Percentiles rank a stretch among this genome's conserved stretches.
phyloP scores from a whole-genome alignment of 2,888 invertebrate genomes.

The Diachrysia chrysitis region DNA sequence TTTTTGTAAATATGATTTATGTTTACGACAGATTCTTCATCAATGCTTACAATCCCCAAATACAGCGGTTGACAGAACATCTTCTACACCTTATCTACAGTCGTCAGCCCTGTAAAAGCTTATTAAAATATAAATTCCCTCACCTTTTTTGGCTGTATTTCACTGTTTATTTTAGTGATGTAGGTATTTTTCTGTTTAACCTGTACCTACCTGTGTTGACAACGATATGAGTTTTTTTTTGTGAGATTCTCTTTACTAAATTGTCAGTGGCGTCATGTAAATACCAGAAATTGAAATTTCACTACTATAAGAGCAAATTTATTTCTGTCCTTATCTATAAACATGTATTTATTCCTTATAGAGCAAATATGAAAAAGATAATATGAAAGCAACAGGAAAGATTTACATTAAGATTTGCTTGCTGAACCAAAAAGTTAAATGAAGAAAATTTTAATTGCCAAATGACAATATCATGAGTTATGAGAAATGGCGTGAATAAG shows the following conservation, averaged over 20 bases:
- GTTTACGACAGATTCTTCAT: not conserved
- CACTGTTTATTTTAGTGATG: conserved; percentile 9
- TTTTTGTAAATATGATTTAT: no score
- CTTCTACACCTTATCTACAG: conserved; percentile 15
- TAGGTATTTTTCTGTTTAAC: not conserved
- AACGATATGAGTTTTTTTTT: not conserved
- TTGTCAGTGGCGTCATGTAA: not conserved
- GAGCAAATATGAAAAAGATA: no score
- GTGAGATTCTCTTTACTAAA: not conserved
- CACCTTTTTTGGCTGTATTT: conserved; percentile 8
- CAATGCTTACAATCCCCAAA: not conserved
- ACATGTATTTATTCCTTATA: no score
- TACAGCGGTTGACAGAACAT: conserved; percentile 4
- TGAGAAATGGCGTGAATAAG: conserved; percentile 24
- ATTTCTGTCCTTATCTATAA: no score
- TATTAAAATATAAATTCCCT: conserved; percentile 21
- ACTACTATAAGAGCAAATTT: no score
- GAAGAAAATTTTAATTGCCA: not conserved
- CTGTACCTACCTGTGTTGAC: not conserved
- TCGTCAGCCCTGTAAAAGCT: conserved; percentile 17
- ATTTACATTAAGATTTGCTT: no score
- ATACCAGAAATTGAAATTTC: no score
- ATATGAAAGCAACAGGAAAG: no score
- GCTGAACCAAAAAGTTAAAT: no score
- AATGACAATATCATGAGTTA: conserved; percentile 10